Base-by-base conservation (phyloP, 2,113 vertebrate genomes). In the Anarhynchus alexandrinus region DNA sequence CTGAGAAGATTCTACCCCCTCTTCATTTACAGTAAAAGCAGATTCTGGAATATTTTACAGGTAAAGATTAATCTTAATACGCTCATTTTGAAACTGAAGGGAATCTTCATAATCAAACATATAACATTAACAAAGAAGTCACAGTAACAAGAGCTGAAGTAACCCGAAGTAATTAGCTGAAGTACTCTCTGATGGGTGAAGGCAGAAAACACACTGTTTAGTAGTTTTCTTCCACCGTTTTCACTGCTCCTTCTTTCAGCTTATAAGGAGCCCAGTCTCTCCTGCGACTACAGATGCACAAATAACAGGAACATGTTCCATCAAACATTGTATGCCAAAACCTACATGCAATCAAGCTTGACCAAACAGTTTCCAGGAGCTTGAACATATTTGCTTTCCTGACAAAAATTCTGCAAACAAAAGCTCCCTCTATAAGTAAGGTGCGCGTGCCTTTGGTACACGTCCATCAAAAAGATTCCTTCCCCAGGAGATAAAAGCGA, bases 381-480 rank as follows among this genome's bases (percentile, higher is more conserved):
- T 57, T 91, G 66, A 94, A 80, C 21, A n/a, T 88, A 96, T 88
- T 96, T 91, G 67, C 94, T 91, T 91, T 96, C 76, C 93, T 59
- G 67, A 96, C 66, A 97, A 86, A 91, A 96, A 90, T 83, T 77
- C 70, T 42, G 29, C 66, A 82, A 91, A 97, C 82, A 94, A 94
- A 88, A 94, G 82, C 26, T 90, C 85, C 36, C 94, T 93, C 82
- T 91, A 1, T 45, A 94, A 93, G 65, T 54, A 78, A 42, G 12
- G 52, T 27, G 77, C 20, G 1, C 1, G 3, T 93, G 81, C 70
- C 87, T 80, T 90, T 62, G 67, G 78, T 82, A 71, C 26, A 12
- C 0, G 12, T 80, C 93, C 67, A 88, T 85, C 89, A 95, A 70
- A 91, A 86, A 64, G 74, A 93, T 80, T 91, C 62, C 42, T 95